phyloP scores from a whole-genome alignment of 2,888 invertebrate species.

The Antheraea assamensis region DNA sequence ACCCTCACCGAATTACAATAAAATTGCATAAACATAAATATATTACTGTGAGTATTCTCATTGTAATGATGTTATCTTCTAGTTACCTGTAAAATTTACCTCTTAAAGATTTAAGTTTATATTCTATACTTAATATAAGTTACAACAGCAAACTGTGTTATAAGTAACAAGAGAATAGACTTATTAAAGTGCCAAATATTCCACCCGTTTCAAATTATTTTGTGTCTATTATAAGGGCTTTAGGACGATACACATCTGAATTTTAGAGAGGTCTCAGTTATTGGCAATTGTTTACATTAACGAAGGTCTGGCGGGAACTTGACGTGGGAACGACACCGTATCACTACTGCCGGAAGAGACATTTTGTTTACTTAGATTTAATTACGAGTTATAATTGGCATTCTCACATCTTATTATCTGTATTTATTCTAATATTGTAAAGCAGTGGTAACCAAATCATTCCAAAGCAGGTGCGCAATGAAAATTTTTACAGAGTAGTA shows the following conservation, averaged over 20 bases:
- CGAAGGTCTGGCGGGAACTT: slow-evolving; percentile 38
- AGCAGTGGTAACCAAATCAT: too few relatives aligned
- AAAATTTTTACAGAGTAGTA: too few relatives aligned
- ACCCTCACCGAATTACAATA: too few relatives aligned
- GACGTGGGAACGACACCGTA: slow-evolving; percentile 45
- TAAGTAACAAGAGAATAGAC: not conserved
- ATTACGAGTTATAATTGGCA: not conserved
- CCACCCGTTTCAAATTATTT: slow-evolving; percentile 9
- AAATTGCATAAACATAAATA: not conserved
- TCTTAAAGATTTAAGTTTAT: not conserved
- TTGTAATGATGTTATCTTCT: not conserved
- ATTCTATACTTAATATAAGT: not conserved
- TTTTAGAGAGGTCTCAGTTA: slow-evolving; percentile 24
- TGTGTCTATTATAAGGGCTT: slow-evolving; percentile 4
- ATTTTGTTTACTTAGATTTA: slow-evolving; percentile 19
- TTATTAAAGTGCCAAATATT: slow-evolving; percentile 4
- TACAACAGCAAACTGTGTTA: not conserved
- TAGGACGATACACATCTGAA: slow-evolving; percentile 11
- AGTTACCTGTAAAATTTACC: not conserved
- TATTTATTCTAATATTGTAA: too few relatives aligned
- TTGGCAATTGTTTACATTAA: slow-evolving; percentile 37
- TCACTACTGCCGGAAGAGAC: slow-evolving; percentile 13
- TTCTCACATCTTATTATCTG: not conserved
- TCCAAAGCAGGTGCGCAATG: too few relatives aligned
- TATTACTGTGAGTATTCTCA: not conserved